Conservation (phyloP, 2,888 invertebrate species). For the Troglohyphantes excavatus region DNA sequence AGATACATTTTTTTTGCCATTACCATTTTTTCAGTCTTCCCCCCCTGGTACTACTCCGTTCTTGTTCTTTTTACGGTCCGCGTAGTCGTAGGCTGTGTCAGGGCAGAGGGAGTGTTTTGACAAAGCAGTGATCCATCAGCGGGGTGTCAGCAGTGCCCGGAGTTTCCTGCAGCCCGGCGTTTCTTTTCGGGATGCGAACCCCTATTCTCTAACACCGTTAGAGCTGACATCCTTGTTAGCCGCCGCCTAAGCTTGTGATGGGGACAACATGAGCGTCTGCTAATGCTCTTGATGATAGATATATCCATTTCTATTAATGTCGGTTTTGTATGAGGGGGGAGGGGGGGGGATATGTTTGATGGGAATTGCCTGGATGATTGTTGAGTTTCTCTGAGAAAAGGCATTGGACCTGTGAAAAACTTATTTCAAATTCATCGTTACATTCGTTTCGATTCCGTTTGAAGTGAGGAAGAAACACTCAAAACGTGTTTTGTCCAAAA, state of each 20-base stretch:
- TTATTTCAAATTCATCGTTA: background rate
- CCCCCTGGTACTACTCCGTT: background rate
- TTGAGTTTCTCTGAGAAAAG: background rate
- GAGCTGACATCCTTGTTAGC: conserved; percentile 76
- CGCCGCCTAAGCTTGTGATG: conserved; percentile 19
- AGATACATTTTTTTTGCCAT: conserved; percentile 38
- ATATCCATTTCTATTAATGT: conserved; percentile 59
- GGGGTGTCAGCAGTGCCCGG: conserved; percentile 57
- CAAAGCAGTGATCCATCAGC: conserved; percentile 75
- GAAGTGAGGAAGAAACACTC: no score
- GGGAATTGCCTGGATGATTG: background rate
- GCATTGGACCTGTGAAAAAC: background rate
- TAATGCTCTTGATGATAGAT: conserved; percentile 61
- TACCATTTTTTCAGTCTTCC: conserved; percentile 14
- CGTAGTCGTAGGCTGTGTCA: background rate
- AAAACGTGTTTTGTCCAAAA: no score
- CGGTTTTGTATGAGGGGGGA: background rate
- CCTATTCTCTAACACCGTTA: conserved; percentile 71
- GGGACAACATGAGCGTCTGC: conserved; percentile 33
- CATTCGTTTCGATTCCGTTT: no score
- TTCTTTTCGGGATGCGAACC: background rate
- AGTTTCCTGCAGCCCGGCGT: background rate
- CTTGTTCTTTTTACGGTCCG: background rate
- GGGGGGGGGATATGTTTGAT: background rate
- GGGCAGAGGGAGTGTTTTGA: conserved; percentile 66